phyloP scores from a whole-genome alignment of 1,140 invertebrate genomes.

The Potamilus streckersoni region DNA sequence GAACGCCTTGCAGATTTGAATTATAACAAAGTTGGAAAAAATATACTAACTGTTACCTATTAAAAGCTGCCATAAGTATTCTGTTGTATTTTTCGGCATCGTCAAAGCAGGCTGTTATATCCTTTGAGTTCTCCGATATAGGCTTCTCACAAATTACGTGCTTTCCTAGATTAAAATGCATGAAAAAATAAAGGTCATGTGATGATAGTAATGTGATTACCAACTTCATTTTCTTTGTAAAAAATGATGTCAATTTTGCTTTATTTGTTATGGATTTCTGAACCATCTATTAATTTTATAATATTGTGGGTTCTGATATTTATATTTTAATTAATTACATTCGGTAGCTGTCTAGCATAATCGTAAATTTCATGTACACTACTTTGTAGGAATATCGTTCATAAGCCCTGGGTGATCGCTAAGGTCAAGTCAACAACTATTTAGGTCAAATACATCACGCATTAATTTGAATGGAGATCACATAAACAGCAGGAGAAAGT shows the following conservation, averaged over 20 bases:
- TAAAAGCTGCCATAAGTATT: conserved; percentile 12
- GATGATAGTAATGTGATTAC: background rate
- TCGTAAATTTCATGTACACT: too few species aligned
- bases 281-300: background rate
- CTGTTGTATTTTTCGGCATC: background rate
- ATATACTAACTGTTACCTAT: background rate
- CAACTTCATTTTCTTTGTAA: background rate
- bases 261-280: background rate
- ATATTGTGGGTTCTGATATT: background rate
- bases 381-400: too few species aligned
- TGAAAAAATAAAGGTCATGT: too few species aligned
- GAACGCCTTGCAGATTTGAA: too few species aligned
- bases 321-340: too few species aligned
- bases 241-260: background rate
- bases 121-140: background rate
- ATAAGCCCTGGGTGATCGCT: too few species aligned
- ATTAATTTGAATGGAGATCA: too few species aligned
- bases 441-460: too few species aligned
- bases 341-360: too few species aligned
- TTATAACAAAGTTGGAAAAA: too few species aligned
- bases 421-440: too few species aligned
- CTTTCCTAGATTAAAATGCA: conserved; percentile 5
- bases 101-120: conserved; percentile 10
- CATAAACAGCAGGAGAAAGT: too few species aligned
- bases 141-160: conserved; percentile 22